phyloP scores from a whole-genome alignment of 2,888 invertebrate genomes.

The Barypeithes pellucidus region DNA sequence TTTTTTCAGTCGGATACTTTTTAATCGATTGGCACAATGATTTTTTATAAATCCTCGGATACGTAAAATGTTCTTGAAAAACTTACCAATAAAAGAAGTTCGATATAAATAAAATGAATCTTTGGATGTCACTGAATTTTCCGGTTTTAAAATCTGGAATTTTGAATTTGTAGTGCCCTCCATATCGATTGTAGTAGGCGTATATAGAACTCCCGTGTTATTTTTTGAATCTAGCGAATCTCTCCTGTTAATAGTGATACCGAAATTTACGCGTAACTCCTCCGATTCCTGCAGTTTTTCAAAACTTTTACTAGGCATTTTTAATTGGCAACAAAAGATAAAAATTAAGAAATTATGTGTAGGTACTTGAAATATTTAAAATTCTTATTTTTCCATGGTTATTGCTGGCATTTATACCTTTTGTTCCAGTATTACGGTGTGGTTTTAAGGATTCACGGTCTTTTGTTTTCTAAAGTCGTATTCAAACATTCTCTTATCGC shows the following conservation, averaged over 20 bases:
- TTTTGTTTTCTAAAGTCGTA: background rate
- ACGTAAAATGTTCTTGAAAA: background rate
- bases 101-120: conserved; percentile 17
- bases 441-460: background rate
- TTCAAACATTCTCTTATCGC: background rate
- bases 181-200: conserved; percentile 9
- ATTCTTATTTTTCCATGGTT: background rate
- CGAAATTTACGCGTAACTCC: conserved; percentile 15
- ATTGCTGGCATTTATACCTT: background rate
- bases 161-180: conserved; percentile 1
- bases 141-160: conserved; percentile 3
- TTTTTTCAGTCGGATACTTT: too few relatives aligned
- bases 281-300: conserved; percentile 13
- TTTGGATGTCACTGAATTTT: background rate
- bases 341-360: too few relatives aligned
- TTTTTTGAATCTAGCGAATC: conserved; percentile 6
- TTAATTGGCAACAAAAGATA: too few relatives aligned
- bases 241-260: conserved; percentile 22
- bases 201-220: conserved; percentile 15
- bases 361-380: background rate
- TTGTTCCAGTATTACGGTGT: background rate
- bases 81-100: conserved; percentile 23
- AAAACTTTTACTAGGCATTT: conserved; percentile 1
- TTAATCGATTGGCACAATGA: too few relatives aligned
- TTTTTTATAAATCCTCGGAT: too few relatives aligned